A percentile compares a stretch with the other conserved stretches of the same genome.
These are phyloP conservation scores for Cyprinodon tularosa DNA, from an alignment of 2,113 vertebrate genomes.

Conservation along the genomic window DNA sequence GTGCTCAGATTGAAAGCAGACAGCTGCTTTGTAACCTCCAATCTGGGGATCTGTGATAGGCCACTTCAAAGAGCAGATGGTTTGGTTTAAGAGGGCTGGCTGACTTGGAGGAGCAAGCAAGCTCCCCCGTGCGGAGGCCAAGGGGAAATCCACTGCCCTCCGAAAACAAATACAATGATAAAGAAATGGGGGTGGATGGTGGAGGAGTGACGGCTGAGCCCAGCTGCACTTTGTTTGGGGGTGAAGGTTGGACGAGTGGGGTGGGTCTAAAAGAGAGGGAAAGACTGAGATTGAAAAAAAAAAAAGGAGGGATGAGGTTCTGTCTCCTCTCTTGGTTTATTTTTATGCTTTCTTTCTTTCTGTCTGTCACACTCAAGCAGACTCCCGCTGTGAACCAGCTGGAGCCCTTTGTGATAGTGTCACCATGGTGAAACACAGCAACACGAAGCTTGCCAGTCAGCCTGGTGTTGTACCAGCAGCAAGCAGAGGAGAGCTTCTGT, in stretches of 20 bases:
- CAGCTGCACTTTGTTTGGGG: slow-evolving; percentile 71
- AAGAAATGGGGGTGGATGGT: slow-evolving; percentile 49
- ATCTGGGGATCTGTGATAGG: slow-evolving; percentile 65
- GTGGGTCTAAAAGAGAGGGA: slow-evolving; percentile 42
- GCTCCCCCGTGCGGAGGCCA: slow-evolving; percentile 74
- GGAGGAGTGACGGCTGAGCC: slow-evolving; percentile 72
- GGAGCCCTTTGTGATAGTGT: slow-evolving; percentile 77
- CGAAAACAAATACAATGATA: slow-evolving; percentile 65
- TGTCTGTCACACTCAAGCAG: slow-evolving; percentile 26
- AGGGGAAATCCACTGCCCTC: slow-evolving; percentile 62
- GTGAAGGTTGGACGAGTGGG: slow-evolving; percentile 58
- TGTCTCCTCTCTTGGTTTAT: slow-evolving; percentile 63
- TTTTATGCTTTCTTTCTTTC: slow-evolving; percentile 45
- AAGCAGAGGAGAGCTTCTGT: slow-evolving; percentile 44
- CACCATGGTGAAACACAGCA: slow-evolving; percentile 71
- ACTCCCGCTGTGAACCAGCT: slow-evolving; percentile 66
- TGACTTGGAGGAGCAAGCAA: slow-evolving; percentile 39
- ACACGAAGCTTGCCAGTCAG: slow-evolving; percentile 66
- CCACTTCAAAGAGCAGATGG: slow-evolving; percentile 70
- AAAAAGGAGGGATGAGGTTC: slow-evolving; percentile 39
- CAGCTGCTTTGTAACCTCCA: slow-evolving; percentile 61
- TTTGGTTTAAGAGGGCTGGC: slow-evolving; percentile 54
- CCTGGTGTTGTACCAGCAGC: slow-evolving; percentile 57
- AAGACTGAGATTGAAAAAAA: slow-evolving; percentile 24
- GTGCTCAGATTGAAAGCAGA: slow-evolving; percentile 59